Conservation (phyloP, 2,113 vertebrate species). For the Bubo blakistoni region DNA sequence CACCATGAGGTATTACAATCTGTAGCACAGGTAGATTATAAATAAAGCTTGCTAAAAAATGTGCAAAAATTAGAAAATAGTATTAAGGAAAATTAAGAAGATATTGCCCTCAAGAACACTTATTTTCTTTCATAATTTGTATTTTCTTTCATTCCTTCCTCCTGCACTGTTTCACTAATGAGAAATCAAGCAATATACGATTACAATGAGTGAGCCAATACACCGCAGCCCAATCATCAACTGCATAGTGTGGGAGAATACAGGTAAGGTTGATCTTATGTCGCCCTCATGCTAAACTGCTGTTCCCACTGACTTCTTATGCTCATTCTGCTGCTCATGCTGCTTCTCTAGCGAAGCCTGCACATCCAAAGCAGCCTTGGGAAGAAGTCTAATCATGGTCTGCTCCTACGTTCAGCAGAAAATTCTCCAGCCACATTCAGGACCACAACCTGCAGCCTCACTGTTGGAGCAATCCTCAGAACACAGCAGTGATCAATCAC, state of each 20-base stretch:
- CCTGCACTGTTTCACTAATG: not conserved
- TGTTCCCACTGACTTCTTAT: not conserved
- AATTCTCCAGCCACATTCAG: not conserved
- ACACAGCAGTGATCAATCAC: not conserved
- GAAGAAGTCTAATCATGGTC: not conserved
- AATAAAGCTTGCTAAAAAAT: not conserved
- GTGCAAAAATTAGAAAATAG: not conserved
- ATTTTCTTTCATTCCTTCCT: not conserved
- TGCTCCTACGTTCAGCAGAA: not conserved
- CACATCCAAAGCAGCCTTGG: not conserved
- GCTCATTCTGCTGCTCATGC: not conserved
- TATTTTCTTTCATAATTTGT: not conserved
- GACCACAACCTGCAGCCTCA: not conserved
- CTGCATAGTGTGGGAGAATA: not conserved
- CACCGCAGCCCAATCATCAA: not conserved
- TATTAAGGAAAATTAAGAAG: not conserved
- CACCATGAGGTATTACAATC: not conserved
- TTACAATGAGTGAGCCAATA: not conserved
- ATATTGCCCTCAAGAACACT: not conserved
- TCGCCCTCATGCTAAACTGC: not conserved
- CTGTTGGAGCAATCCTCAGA: not conserved
- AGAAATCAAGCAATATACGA: not conserved
- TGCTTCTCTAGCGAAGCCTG: not conserved
- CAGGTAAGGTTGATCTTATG: not conserved
- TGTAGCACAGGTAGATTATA: not conserved